These are phyloP conservation scores for Epizoanthus ramosus DNA, from an alignment of 92 coral and sea anemone genomes.

Conservation along the genomic window DNA sequence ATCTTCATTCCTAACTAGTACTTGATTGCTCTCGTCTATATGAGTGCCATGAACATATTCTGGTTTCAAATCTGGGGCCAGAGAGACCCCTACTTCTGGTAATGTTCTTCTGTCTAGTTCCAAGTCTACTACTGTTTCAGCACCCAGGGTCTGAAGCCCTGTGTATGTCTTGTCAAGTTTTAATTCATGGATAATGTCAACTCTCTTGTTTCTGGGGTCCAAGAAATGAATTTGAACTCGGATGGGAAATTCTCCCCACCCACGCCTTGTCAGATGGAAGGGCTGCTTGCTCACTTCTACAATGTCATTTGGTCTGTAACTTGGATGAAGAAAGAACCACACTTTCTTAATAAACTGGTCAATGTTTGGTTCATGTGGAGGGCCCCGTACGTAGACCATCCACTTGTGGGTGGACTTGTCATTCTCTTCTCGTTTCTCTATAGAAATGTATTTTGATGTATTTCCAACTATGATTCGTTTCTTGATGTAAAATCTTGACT, in stretches of 20 bases:
- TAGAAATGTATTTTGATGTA: constrained; percentile 90
- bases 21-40: background rate
- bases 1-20: background rate
- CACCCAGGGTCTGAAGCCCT: constrained; percentile 97
- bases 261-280: constrained; percentile 92
- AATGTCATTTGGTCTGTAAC: constrained; percentile 97
- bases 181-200: constrained; percentile 90
- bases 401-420: constrained; percentile 98
- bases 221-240: constrained; percentile 95
- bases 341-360: constrained; percentile 83
- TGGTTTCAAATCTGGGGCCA: constrained; percentile 9
- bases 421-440: constrained; percentile 88
- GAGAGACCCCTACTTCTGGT: constrained; percentile 60
- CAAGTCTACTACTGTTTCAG: constrained; percentile 96
- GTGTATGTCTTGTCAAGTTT: constrained; percentile 94
- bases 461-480: constrained; percentile 92
- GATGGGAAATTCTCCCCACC: constrained; percentile 99
- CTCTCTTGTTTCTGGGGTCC: constrained; percentile 91
- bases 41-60: background rate
- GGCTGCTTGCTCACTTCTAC: constrained; percentile 96
- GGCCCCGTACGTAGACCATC: constrained; percentile 99
- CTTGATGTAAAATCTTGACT: constrained; percentile 92
- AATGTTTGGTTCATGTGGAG: constrained; percentile 79
- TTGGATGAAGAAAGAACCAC: constrained; percentile 99
- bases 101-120: constrained; percentile 92